A percentile compares a stretch with the other conserved stretches of the same genome.
Evolutionary conservation across 2,113 vertebrate genomes (phyloP).

Genomic region (Lipophrys pholis): DNA sequence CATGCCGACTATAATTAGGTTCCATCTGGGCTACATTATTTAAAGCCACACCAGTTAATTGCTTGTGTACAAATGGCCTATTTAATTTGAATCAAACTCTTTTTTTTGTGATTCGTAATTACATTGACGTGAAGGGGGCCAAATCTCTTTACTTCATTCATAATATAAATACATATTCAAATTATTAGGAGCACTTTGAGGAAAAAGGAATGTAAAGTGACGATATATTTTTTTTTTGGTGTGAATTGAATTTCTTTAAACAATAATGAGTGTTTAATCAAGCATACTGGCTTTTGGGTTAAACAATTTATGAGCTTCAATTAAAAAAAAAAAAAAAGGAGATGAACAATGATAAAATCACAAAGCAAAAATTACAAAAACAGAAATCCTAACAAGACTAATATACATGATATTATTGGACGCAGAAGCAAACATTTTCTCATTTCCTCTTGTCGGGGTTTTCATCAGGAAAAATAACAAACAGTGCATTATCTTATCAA

Average conservation of each 20-base stretch:
- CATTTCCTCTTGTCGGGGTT: conserved; percentile 75
- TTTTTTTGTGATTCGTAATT: conserved; percentile 81
- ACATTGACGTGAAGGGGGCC: conserved; percentile 77
- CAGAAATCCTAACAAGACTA: conserved; percentile 44
- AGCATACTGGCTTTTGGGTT: conserved; percentile 67
- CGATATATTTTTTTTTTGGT: conserved; percentile 54
- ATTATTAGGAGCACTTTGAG: conserved; percentile 64
- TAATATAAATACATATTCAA: conserved; percentile 73
- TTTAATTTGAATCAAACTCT: conserved; percentile 83
- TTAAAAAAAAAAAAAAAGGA: conserved; percentile 55
- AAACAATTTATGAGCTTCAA: conserved; percentile 73
- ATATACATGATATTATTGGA: conserved; percentile 52
- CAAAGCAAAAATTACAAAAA: conserved; percentile 50
- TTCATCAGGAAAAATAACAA: conserved; percentile 61
- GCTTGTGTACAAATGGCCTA: conserved; percentile 85
- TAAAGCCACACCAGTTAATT: conserved; percentile 84
- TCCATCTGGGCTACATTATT: conserved; percentile 85
- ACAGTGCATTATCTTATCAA: conserved; percentile 65
- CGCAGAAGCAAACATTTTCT: conserved; percentile 67
- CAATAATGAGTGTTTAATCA: conserved; percentile 62
- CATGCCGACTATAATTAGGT: conserved; percentile 84
- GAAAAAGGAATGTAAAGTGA: conserved; percentile 54
- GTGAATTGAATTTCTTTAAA: conserved; percentile 60
- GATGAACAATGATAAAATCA: conserved; percentile 59
- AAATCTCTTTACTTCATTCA: conserved; percentile 71